Evolutionary conservation across 2,113 vertebrate species (phyloP).

Genomic region (Phaethon lepturus): DNA sequence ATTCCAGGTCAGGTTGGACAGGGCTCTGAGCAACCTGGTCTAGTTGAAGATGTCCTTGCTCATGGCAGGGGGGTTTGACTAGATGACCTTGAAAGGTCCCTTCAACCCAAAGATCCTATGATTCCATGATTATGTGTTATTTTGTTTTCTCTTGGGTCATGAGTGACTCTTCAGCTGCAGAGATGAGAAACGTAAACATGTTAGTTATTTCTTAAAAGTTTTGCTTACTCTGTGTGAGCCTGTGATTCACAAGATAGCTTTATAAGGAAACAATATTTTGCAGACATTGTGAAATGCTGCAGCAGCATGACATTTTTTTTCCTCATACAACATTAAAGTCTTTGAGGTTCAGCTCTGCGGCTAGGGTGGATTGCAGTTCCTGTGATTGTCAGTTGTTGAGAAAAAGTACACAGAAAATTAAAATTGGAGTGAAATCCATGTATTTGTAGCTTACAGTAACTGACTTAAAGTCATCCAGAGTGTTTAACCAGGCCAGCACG

Average conservation of each 20-base stretch:
- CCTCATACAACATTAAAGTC: neutral
- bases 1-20: too few relatives aligned
- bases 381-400: conserved; percentile 3
- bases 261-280: neutral
- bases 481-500: conserved; percentile 25
- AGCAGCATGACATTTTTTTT: neutral
- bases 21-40: too few relatives aligned
- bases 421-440: conserved; percentile 46
- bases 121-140: neutral
- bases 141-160: neutral
- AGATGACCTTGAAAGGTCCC: too few relatives aligned
- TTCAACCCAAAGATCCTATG: too few relatives aligned
- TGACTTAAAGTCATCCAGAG: conserved; percentile 31
- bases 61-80: too few relatives aligned
- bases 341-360: conserved; percentile 58
- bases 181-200: neutral
- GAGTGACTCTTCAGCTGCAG: neutral
- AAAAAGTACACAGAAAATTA: conserved; percentile 42
- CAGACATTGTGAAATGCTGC: conserved; percentile 7
- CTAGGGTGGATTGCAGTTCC: conserved; percentile 11
- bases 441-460: conserved; percentile 63
- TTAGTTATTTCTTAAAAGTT: conserved; percentile 21
- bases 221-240: neutral
- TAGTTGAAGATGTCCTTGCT: too few relatives aligned
- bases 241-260: neutral